A percentile compares a stretch with the other conserved stretches of the same genome.
Evolutionary conservation across 1,140 invertebrate genomes (phyloP).

Genomic region (Drosophila kikkawai): DNA sequence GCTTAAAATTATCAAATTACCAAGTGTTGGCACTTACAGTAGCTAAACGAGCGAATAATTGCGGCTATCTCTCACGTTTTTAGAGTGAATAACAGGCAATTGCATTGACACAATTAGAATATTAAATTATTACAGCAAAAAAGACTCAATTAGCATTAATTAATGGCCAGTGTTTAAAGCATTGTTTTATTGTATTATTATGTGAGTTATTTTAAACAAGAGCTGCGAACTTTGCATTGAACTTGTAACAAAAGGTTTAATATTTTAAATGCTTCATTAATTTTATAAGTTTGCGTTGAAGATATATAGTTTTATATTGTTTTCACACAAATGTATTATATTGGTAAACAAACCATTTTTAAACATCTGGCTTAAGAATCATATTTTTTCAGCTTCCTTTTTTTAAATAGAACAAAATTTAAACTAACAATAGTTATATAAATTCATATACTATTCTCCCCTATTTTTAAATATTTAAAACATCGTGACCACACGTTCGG

Average conservation of each 20-base stretch:
- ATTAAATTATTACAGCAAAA: slow-evolving; percentile 4
- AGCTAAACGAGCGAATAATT: slow-evolving; percentile 28
- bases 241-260: background rate
- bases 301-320: background rate
- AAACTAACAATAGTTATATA: background rate
- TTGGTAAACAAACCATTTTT: background rate
- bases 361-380: background rate
- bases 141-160: slow-evolving; percentile 23
- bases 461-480: background rate
- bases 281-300: background rate
- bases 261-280: slow-evolving; percentile 5
- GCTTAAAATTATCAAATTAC: background rate
- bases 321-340: background rate
- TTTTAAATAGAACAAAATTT: background rate
- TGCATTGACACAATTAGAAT: slow-evolving; percentile 18
- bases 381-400: background rate
- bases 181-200: slow-evolving; percentile 4
- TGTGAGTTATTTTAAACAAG: background rate
- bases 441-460: background rate
- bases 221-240: slow-evolving; percentile 7
- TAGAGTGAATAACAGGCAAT: slow-evolving; percentile 7
- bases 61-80: slow-evolving; percentile 20
- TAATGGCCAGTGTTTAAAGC: background rate
- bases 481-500: slow-evolving; percentile 2
- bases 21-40: slow-evolving; percentile 1